Base-by-base conservation (phyloP, 2,888 invertebrate species). In the Amphipyra berbera region DNA sequence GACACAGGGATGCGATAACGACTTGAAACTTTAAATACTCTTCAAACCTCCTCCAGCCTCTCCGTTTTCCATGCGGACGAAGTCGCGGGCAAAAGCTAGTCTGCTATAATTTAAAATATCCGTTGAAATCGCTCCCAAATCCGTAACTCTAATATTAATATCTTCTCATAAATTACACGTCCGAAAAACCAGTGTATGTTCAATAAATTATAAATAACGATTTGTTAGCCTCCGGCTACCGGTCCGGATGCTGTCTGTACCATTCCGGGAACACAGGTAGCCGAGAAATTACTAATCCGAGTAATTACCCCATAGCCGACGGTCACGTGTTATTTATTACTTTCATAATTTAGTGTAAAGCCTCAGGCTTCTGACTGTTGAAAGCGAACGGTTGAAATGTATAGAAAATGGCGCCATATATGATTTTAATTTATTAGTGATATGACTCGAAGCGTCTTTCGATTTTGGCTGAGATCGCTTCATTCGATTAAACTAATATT, bases 211-310 rank as follows among this genome's bases (percentile, higher is more conserved):
- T 64, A 69, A 68, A 67, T 54, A 70, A 69, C 60, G 50, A 61
- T 68, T 70, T 68, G 72, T 61, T 63, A 45, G 66, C 87, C 84
- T 59, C 73, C 44, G 80, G 87, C 83, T 65, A 62, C 82, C 81
- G 83, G 83, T 30, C 77, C 87, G 87, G 88, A 88, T 86, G 83
- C 82, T 73, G 80, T 50, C 68, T 60, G 64, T 67, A 75, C 78
- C 76, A 79, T 83, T 87, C 83, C 82, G 84, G 86, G 86, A 91
- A 92, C 87, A 91, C 92, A 89, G 91, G 93, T 93, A 93, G 93
- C 92, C 74, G 79, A 84, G 82, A 90, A 88, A 93, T 91, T 90
- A 92, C 87, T 88, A 88, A 91, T 90, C 87, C 85, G 73, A 80
- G 84, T 89, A 89, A 93, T 91, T 90, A 87, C 86, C 76, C 60